phyloP scores from a whole-genome alignment of 2,113 vertebrate genomes.

The Megaceryle maxima region DNA sequence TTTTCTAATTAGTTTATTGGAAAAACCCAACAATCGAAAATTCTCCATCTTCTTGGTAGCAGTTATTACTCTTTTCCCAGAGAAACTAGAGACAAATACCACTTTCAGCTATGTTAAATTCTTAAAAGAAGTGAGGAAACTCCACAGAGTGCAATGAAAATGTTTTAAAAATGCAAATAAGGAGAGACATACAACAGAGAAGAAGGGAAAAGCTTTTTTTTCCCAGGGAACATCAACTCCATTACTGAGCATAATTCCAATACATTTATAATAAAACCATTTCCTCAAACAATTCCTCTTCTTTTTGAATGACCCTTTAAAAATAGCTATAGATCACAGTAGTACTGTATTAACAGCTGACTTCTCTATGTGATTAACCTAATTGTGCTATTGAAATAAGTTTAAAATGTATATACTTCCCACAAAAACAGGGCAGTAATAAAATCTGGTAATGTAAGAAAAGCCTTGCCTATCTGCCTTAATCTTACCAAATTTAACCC shows the following conservation, averaged over 20 bases:
- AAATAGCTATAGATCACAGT: not conserved
- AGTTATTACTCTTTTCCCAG: conserved; percentile 24
- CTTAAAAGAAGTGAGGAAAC: conserved; percentile 28
- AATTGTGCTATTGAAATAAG: not conserved
- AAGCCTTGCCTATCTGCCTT: not conserved
- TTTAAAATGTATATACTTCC: not conserved
- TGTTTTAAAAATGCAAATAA: conserved; percentile 62
- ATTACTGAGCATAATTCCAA: not conserved
- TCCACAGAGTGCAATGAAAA: conserved; percentile 57
- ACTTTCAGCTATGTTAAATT: conserved; percentile 39
- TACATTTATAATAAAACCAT: conserved; percentile 9
- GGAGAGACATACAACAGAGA: conserved; percentile 19
- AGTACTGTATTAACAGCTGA: not conserved
- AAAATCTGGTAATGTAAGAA: not conserved
- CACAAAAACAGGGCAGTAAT: not conserved
- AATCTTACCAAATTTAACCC: conserved; percentile 53
- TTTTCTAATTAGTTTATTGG: conserved; percentile 28
- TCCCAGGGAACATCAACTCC: conserved; percentile 17
- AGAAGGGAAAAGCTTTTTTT: conserved; percentile 18
- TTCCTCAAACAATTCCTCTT: not conserved
- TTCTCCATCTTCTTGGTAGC: not conserved
- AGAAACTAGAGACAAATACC: conserved; percentile 31
- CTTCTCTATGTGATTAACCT: not conserved
- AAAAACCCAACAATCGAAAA: conserved; percentile 24
- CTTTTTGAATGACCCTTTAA: not conserved